Evolutionary conservation across 2,113 vertebrate species (phyloP).

Genomic region (Cheirogaleus medius): DNA sequence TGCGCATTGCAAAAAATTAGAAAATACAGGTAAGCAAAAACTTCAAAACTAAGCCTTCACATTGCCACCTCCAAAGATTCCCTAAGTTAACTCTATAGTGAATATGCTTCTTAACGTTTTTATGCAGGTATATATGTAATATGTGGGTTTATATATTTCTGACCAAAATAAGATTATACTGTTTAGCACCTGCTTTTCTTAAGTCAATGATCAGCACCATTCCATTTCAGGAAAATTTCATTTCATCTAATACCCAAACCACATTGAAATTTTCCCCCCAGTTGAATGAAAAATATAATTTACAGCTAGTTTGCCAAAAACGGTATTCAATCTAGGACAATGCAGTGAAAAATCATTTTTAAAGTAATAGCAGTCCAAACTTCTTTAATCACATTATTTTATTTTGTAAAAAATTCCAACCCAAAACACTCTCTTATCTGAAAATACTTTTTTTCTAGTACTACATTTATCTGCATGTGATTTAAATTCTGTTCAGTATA

Average conservation of each 20-base stretch:
- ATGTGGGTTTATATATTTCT: neutral
- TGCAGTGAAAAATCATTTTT: neutral
- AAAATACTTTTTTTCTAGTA: slow-evolving; percentile 46
- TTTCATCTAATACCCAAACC: neutral
- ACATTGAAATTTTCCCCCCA: neutral
- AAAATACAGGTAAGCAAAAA: neutral
- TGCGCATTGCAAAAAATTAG: neutral
- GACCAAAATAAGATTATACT: neutral
- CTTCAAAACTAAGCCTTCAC: neutral
- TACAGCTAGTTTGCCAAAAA: neutral
- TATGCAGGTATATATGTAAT: neutral
- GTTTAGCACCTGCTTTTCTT: neutral
- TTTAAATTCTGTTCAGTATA: slow-evolving; percentile 38
- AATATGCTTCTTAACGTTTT: neutral
- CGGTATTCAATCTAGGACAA: neutral
- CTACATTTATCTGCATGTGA: neutral
- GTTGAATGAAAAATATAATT: neutral
- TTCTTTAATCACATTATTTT: neutral
- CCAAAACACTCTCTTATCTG: neutral
- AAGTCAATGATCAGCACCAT: neutral
- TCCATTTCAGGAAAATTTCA: slow-evolving; percentile 30
- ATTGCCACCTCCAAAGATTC: neutral
- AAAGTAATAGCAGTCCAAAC: neutral
- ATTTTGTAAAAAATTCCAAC: neutral
- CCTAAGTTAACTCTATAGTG: neutral